Conservation (phyloP, 2,113 vertebrate species). For the Athene cunicularia region DNA sequence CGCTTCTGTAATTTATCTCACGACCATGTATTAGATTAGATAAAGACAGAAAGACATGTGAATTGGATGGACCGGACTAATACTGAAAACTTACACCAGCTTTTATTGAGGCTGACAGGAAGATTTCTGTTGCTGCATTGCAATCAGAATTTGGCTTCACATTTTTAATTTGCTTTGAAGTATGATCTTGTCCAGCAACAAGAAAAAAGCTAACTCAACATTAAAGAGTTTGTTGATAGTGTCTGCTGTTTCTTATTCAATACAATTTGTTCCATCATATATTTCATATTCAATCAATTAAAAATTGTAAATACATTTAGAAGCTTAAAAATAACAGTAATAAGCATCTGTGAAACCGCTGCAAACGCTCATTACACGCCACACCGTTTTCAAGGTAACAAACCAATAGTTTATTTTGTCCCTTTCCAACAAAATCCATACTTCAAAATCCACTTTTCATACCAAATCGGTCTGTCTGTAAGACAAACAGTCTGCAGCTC, state of each 20-base stretch:
- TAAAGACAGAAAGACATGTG: slow-evolving; percentile 56
- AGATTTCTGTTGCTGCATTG: slow-evolving; percentile 30
- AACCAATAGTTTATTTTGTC: slow-evolving; percentile 27
- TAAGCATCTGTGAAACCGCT: background rate
- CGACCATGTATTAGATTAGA: slow-evolving; percentile 55
- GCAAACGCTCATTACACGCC: background rate
- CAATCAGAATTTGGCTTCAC: slow-evolving; percentile 32
- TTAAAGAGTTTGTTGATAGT: slow-evolving; percentile 10
- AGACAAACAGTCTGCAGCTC: slow-evolving; percentile 24
- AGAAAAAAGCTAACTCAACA: slow-evolving; percentile 32
- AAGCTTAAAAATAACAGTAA: background rate
- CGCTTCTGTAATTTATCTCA: slow-evolving; percentile 57
- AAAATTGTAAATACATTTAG: background rate
- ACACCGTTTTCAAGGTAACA: slow-evolving; percentile 2
- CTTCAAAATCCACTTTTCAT: slow-evolving; percentile 35
- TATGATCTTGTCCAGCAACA: background rate
- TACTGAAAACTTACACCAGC: slow-evolving; percentile 27
- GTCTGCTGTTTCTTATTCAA: slow-evolving; percentile 1
- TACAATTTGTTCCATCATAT: background rate
- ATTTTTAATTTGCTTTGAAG: slow-evolving; percentile 62
- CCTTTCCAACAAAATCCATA: slow-evolving; percentile 20
- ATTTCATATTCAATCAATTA: background rate
- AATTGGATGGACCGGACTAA: slow-evolving; percentile 44
- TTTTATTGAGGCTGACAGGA: slow-evolving; percentile 57
- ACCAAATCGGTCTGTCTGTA: slow-evolving; percentile 20